Evolutionary conservation across 2,797 vertebrate species (phyloP), one percentile per base, ranked within the genome.

Genomic region (Phoxinus dragarum): DNA sequence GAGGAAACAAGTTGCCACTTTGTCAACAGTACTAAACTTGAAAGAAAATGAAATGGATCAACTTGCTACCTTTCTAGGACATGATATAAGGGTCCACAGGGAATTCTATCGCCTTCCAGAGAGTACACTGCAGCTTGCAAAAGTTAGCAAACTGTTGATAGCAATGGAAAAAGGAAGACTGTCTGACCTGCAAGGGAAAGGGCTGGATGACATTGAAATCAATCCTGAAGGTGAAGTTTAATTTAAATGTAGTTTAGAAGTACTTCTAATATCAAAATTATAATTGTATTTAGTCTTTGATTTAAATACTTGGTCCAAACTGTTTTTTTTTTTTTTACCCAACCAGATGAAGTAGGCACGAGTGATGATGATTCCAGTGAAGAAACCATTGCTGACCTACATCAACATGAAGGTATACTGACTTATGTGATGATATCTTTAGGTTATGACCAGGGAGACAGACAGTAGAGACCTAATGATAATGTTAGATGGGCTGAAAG

Each of bases 1-100:
- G 44, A 8, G 49, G 0, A 86, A 89, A 64, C 89, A 90, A 42
- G 87, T 88, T 14, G 80, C 86, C 59, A 89, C 85, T 31, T 69
- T 87, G 59, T 85, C 74, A 44, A 77, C 79, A 69, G 44, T 88
- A 12, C 75, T 90, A 9, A 88, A 87, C 66, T n/a, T 88, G 0
- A 90, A 87, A 67, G 83, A 88, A 47, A 87, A 86, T 47, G 52
- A 89, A 75, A 79, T 87, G 80, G 86, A 88, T 81, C 86, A 86
- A 69, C 75, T 86, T 34, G 86, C 84, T 34, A 85, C 59, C 23
- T 86, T 86, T 27, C 75, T 87, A 14, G 86, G 87, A 77, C 83
- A 90, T 36, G 80, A 90, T 75, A 90, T 88, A 42, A 5, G 75
- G 52, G 19, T 56, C 52, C 52, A 21, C 52, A 56, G 52, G 52